Percentiles rank a stretch among this genome's conserved stretches.
These are phyloP conservation scores for Megastigmus dorsalis DNA, from an alignment of 2,888 invertebrate species.

Conservation along the genomic window DNA sequence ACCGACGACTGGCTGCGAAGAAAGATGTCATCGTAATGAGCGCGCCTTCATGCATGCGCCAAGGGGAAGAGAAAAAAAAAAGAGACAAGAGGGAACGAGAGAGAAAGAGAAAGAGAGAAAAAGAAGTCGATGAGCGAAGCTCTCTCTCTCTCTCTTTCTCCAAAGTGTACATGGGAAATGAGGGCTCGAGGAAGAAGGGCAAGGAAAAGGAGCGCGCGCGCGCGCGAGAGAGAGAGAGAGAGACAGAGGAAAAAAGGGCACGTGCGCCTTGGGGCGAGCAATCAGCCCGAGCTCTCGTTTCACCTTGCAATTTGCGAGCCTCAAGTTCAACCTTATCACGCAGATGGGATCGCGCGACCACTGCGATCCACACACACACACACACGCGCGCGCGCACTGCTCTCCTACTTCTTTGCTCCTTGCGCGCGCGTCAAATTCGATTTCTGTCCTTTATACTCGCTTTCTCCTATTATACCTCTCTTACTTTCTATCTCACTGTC, in stretches of 20 bases:
- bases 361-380: too few species aligned
- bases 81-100: too few species aligned
- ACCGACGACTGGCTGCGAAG: not conserved
- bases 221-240: not conserved
- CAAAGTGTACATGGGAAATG: too few species aligned
- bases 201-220: too few species aligned
- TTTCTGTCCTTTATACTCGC: constrained; percentile 25
- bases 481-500: constrained; percentile 1
- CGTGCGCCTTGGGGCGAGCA: constrained; percentile 23
- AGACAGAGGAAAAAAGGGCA: constrained; percentile 4
- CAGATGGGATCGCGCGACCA: constrained; percentile 6
- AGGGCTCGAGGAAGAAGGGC: not conserved
- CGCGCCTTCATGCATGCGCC: not conserved
- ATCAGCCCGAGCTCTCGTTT: constrained; percentile 32
- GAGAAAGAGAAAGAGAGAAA: not conserved
- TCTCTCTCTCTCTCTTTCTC: too few species aligned
- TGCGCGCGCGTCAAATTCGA: constrained; percentile 28
- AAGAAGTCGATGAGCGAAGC: not conserved
- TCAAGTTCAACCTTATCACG: constrained; percentile 46
- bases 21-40: not conserved
- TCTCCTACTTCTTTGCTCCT: too few species aligned
- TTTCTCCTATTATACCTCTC: too few species aligned
- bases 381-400: not conserved
- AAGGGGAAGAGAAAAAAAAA: too few species aligned
- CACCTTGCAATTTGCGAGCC: constrained; percentile 33